Base-by-base conservation (phyloP, 2,113 vertebrate genomes). In the Orycteropus afer region DNA sequence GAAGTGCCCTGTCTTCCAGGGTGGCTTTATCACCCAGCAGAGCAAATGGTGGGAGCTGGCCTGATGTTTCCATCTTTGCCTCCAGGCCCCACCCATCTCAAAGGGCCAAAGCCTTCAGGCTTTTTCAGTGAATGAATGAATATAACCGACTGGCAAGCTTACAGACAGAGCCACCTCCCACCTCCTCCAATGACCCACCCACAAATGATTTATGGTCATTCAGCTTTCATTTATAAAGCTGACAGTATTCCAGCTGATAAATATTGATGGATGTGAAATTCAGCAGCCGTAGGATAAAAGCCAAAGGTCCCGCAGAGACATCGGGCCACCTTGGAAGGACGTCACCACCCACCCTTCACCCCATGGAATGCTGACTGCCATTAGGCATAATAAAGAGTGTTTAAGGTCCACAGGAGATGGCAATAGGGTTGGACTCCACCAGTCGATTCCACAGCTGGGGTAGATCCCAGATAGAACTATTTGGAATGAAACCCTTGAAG, bases 181-280 rank as follows among this genome's bases (percentile, higher is more conserved):
- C 80, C 71, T 79, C 40, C 59, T 2, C 49, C 0, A 78, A 82
- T 95, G 89, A 96, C 91, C 93, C 91, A 91, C 95, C 94, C 96
- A 96, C 80, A 92, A 90, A 80, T 97, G 98, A 99, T 98, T 98
- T 98, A 98, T 98, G 97, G 90, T 96, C 94, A 51, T 53, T 96
- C 45, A 0, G 91, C 98, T 98, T 98, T 97, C 97, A 65, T 98
- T 97, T 98, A 98, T 99, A 99, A 98, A 98, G 98, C 98, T 99
- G 98, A 99, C 98, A 99, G 91, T 98, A 96, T 92, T 20, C 49
- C 97, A 95, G 92, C 98, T 98, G 99, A 99, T 99, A 99, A 98
- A 98, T 98, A 96, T 97, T 98, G 99, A 98, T 97, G 98, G 97
- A 98, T 99, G 98, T 98, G 99, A 98, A 98, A 98, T 98, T 98